phyloP scores from a whole-genome alignment of 2,113 vertebrate species.

The Petrocephalus zakoni region DNA sequence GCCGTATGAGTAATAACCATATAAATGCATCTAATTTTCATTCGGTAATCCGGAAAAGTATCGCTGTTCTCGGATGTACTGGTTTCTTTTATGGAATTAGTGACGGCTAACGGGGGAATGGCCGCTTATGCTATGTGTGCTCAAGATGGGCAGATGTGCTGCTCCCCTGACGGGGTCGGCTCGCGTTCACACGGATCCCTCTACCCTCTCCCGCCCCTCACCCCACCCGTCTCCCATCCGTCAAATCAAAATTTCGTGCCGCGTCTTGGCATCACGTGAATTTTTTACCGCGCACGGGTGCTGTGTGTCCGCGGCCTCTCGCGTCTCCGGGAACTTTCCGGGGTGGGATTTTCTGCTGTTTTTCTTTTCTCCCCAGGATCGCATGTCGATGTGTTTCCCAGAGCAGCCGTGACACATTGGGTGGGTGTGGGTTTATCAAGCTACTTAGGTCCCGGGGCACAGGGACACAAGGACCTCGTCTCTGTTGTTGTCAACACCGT shows the following conservation, averaged over 20 bases:
- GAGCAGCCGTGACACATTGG: neutral
- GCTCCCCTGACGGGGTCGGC: slow-evolving; percentile 55
- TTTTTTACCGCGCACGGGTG: neutral
- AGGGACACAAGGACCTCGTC: neutral
- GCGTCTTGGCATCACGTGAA: neutral
- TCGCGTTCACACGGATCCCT: slow-evolving; percentile 56
- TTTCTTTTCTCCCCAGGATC: no score
- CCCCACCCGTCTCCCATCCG: slow-evolving; percentile 3
- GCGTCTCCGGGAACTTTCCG: neutral
- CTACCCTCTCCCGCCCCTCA: slow-evolving; percentile 36
- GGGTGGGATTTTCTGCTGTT: neutral
- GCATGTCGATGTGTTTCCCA: neutral
- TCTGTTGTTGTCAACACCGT: neutral
- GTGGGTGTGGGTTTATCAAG: neutral
- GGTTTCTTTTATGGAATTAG: slow-evolving; percentile 67
- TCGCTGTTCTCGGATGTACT: slow-evolving; percentile 41
- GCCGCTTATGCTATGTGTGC: slow-evolving; percentile 68
- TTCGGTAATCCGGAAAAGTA: slow-evolving; percentile 63
- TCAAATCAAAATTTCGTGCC: neutral
- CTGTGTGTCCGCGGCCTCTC: neutral
- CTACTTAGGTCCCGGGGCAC: neutral
- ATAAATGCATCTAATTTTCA: slow-evolving; percentile 66
- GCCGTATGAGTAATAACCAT: slow-evolving; percentile 56
- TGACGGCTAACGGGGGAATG: slow-evolving; percentile 61
- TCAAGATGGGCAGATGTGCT: slow-evolving; percentile 51